phyloP scores from a whole-genome alignment of 2,797 vertebrate species.

The Melanotaenia trifasciata region DNA sequence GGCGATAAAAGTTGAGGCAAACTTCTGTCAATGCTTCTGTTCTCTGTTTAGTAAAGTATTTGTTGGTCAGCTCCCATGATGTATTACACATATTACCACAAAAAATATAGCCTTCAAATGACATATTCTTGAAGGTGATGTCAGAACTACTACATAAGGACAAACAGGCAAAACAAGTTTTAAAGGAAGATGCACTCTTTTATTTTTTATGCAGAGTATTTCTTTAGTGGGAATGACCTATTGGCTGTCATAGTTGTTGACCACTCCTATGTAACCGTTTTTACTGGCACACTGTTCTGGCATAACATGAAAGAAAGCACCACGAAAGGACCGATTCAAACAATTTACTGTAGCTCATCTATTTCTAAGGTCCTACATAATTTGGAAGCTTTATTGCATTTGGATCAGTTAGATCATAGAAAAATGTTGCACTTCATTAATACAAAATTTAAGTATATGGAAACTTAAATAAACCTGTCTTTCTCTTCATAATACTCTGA shows the following conservation, averaged over 20 bases:
- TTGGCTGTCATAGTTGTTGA: conserved; percentile 17
- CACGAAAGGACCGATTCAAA: conserved; percentile 13
- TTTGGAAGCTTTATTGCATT: conserved; percentile 2
- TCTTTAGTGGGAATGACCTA: conserved; percentile 31
- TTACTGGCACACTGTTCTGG: conserved; percentile 51
- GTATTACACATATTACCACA: background rate
- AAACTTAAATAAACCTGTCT: background rate
- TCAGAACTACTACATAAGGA: background rate
- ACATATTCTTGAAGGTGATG: conserved; percentile 4
- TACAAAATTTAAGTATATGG: background rate
- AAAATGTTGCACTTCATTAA: background rate
- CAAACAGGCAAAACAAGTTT: conserved; percentile 1
- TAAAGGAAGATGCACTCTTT: background rate
- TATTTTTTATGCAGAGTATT: conserved; percentile 3
- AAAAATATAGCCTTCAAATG: conserved; percentile 13
- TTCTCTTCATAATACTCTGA: background rate
- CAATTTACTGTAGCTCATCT: conserved; percentile 33
- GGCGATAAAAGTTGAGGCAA: conserved; percentile 10
- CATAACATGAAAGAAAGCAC: conserved; percentile 20
- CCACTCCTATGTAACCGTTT: conserved; percentile 42
- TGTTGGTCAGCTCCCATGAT: background rate
- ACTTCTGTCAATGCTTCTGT: background rate
- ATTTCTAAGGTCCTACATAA: conserved; percentile 39
- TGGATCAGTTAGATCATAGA: background rate
- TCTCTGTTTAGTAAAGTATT: conserved; percentile 6